Evolutionary conservation across 2,797 vertebrate species (phyloP).

Genomic region (Channa striata): DNA sequence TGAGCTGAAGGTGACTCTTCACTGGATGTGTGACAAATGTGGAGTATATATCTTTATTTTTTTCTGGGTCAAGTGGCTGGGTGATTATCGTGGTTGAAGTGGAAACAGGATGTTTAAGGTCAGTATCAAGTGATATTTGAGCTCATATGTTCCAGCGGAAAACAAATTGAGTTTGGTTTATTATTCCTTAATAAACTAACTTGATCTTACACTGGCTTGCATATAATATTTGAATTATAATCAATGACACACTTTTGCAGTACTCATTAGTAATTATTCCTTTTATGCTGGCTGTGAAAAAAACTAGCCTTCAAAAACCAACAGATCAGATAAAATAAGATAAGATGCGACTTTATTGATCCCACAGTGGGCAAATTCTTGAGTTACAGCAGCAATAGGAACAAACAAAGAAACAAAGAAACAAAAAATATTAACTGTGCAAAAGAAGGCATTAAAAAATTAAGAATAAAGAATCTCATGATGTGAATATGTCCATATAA

Average conservation of each 20-base stretch:
- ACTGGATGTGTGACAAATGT: background rate
- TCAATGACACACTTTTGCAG: background rate
- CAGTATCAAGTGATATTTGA: background rate
- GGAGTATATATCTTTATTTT: conserved; percentile 5
- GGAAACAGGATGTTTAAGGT: background rate
- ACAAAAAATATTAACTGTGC: no score
- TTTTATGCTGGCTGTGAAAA: conserved; percentile 16
- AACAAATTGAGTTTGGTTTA: background rate
- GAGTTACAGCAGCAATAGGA: no score
- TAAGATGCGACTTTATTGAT: no score
- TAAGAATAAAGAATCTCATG: no score
- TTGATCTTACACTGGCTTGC: background rate
- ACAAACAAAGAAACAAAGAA: no score
- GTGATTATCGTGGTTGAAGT: conserved; percentile 3
- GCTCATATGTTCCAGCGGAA: background rate
- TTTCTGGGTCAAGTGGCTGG: conserved; percentile 4
- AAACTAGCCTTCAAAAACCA: conserved; percentile 22
- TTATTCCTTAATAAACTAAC: background rate
- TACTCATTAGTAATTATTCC: background rate
- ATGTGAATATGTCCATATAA: no score
- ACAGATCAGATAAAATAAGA: no score
- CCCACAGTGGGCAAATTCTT: no score
- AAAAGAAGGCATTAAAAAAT: no score
- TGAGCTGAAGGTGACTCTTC: conserved; percentile 37
- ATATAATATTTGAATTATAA: background rate